Evolutionary conservation across 2,113 vertebrate genomes (phyloP).

Genomic region (Engraulis encrasicolus): DNA sequence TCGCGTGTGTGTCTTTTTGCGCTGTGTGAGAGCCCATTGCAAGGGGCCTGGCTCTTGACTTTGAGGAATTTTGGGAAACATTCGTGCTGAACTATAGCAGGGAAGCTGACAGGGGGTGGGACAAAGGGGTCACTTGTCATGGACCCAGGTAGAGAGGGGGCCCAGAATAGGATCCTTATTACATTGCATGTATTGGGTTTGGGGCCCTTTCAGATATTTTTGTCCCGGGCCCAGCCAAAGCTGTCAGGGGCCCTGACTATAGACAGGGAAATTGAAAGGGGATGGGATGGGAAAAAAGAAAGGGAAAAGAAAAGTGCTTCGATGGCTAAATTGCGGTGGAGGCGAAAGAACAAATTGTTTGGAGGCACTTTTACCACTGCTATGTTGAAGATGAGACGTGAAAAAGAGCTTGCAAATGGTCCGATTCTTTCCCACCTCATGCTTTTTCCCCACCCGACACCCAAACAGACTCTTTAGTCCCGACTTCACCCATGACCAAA

Average conservation of each 20-base stretch:
- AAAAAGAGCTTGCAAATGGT: conserved; percentile 56
- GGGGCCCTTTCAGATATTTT: too few species aligned
- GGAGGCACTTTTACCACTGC: conserved; percentile 42
- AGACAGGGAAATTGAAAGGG: too few species aligned
- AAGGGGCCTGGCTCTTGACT: not conserved
- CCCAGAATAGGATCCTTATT: too few species aligned
- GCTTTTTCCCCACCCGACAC: conserved; percentile 61
- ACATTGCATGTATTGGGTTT: too few species aligned
- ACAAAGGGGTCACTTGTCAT: too few species aligned
- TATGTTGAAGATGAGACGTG: conserved; percentile 37
- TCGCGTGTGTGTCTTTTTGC: conserved; percentile 32
- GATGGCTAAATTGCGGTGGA: conserved; percentile 36
- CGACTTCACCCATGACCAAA: conserved; percentile 60
- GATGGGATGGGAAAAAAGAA: too few species aligned
- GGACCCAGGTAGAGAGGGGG: too few species aligned
- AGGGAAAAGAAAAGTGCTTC: conserved; percentile 15
- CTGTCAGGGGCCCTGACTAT: too few species aligned
- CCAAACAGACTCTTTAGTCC: conserved; percentile 52
- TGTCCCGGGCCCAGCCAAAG: too few species aligned
- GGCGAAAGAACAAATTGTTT: conserved; percentile 51
- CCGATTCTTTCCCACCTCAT: conserved; percentile 50
- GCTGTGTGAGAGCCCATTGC: not conserved
- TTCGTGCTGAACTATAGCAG: not conserved
- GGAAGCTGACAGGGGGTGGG: not conserved
- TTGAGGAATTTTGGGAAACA: conserved; percentile 18